Conservation (phyloP, 2,113 vertebrate species). For the Percopsis transmontana region DNA sequence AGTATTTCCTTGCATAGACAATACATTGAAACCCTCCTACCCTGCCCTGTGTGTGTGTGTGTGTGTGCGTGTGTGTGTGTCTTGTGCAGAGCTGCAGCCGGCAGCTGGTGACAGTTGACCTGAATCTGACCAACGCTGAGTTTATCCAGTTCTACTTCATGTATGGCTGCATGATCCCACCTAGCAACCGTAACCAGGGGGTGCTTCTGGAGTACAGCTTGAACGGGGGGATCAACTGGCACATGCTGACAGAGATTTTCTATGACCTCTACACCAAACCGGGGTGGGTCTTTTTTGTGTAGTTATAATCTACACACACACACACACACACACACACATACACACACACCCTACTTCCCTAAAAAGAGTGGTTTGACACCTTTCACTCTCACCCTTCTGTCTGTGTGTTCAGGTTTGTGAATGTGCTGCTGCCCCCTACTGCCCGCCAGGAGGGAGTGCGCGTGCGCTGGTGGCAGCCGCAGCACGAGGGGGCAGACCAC, state of each 20-base stretch:
- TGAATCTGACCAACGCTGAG: constrained; percentile 94
- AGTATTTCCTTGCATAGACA: neutral
- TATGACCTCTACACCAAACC: constrained; percentile 98
- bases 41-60: constrained; percentile 2
- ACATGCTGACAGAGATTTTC: constrained; percentile 93
- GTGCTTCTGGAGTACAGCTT: constrained; percentile 96
- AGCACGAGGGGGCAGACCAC: constrained; percentile 91
- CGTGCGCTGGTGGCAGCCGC: constrained; percentile 98
- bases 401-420: constrained; percentile 85
- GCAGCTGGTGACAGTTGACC: constrained; percentile 91
- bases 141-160: constrained; percentile 99
- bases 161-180: constrained; percentile 95
- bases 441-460: constrained; percentile 88
- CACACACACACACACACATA: neutral
- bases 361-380: too few relatives aligned
- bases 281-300: constrained; percentile 75
- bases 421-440: constrained; percentile 90
- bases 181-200: constrained; percentile 93
- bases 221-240: constrained; percentile 96
- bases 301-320: neutral
- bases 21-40: too few relatives aligned
- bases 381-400: neutral
- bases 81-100: constrained; percentile 87
- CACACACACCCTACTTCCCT: neutral
- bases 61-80: neutral